These are phyloP conservation scores for Sinonovacula constricta DNA, from an alignment of 1,140 invertebrate genomes.

Conservation along the genomic window DNA sequence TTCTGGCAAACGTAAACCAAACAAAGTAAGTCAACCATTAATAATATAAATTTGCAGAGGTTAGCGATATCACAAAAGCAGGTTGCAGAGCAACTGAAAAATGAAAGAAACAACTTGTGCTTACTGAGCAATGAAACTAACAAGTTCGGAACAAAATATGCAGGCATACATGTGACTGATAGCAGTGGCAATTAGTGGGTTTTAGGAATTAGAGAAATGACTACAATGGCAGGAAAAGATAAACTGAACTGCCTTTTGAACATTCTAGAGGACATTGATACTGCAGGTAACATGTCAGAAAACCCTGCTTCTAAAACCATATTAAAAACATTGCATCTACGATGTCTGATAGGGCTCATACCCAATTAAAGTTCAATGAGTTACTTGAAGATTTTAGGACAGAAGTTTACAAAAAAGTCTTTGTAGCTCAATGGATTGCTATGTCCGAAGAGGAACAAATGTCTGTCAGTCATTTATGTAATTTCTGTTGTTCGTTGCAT, in stretches of 20 bases:
- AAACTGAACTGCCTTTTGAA: slow-evolving; percentile 25
- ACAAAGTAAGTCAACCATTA: slow-evolving; percentile 7
- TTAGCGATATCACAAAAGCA: slow-evolving; percentile 29
- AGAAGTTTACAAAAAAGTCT: slow-evolving; percentile 29
- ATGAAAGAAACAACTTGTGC: slow-evolving; percentile 42
- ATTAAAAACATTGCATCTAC: slow-evolving; percentile 40
- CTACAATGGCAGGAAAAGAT: slow-evolving; percentile 39
- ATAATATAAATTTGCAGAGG: slow-evolving; percentile 42
- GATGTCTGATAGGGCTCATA: slow-evolving; percentile 50
- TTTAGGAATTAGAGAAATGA: slow-evolving; percentile 44
- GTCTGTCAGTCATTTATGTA: slow-evolving; percentile 9
- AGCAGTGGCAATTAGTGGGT: slow-evolving; percentile 35
- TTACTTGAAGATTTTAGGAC: slow-evolving; percentile 33
- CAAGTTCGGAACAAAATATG: slow-evolving; percentile 48
- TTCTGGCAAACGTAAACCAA: not conserved
- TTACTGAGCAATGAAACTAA: slow-evolving; percentile 55
- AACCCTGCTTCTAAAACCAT: slow-evolving; percentile 23
- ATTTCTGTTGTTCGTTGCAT: slow-evolving; percentile 49
- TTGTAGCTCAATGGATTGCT: slow-evolving; percentile 19
- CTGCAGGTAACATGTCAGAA: not conserved
- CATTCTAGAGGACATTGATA: slow-evolving; percentile 45
- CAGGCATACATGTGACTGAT: slow-evolving; percentile 48
- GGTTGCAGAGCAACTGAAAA: slow-evolving; percentile 21
- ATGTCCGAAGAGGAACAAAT: slow-evolving; percentile 23
- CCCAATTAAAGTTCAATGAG: slow-evolving; percentile 33